Evolutionary conservation across 2,797 vertebrate genomes (phyloP), one percentile per base, ranked within the genome.

Genomic region (Enteromius anoplus): DNA sequence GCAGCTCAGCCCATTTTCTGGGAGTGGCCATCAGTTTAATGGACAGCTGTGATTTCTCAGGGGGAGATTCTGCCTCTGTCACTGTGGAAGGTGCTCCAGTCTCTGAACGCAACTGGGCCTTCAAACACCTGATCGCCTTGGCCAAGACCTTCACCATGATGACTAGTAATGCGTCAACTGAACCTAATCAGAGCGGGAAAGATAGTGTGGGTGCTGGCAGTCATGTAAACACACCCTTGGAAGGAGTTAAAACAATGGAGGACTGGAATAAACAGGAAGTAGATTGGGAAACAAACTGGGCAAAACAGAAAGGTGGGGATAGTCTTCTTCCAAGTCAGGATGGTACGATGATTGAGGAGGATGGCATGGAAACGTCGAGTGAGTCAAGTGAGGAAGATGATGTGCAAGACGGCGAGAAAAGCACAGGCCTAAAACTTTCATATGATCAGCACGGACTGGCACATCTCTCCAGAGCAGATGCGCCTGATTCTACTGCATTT

Each of bases 11-110:
- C 77, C 94, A 96, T 88, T 90, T 98, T 85, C 92, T 95, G 75
- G 95, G 94, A 0, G 95, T 98, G 34, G 93, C 95, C 19, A 92
- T 97, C 71, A 96, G 96, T 75, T 75, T 98, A 37, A 87, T 98
- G 89, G 96, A 97, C 92, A 97, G 95, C 91, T 98, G 97, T 70
- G 97, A 98, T 87, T 98, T 99, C 87, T 94, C 94, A 0, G 95
- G 95, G 75, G 97, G 96, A 0, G 97, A 98, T 88, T 94, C 95
- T 0, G 95, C 96, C 19, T 97, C 96, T 0, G 95, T 98, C 78
- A 97, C 96, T 0, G 92, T 98, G 17, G 97, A 98, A 88, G 96
- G 97, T 55, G 94, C 94, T 29, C 96, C 95, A 0, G 95, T 95
- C 32, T 94, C 95, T 2, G 96, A 97, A 75, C 94, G 91, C 82